Evolutionary conservation across 2,888 invertebrate species (phyloP).

Genomic region (Ephialtes manifestator): DNA sequence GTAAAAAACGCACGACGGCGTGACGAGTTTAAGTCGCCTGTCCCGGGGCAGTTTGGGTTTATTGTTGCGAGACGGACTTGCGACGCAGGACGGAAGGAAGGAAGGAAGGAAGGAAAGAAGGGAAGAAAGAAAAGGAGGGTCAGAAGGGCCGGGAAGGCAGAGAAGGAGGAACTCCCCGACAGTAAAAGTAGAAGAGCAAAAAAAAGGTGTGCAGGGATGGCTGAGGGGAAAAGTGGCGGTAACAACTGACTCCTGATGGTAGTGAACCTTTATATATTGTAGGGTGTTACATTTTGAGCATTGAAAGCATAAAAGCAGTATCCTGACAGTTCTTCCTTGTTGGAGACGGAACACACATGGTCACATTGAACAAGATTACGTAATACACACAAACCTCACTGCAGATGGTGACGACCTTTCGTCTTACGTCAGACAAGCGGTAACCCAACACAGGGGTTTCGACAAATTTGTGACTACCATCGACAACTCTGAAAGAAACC

Average conservation of each 20-base stretch:
- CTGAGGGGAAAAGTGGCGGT: conserved; percentile 62
- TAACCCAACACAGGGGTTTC: not conserved
- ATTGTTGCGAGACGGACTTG: conserved; percentile 80
- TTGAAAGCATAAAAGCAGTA: conserved; percentile 1
- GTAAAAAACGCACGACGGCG: conserved; percentile 40
- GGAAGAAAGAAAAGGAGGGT: conserved; percentile 69
- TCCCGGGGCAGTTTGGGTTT: conserved; percentile 71
- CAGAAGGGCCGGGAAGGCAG: conserved; percentile 4
- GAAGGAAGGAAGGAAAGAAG: conserved; percentile 77
- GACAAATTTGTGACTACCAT: not conserved
- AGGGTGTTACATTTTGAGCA: not conserved
- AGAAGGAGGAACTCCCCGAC: not conserved
- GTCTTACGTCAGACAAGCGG: not conserved
- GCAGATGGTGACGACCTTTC: conserved; percentile 11
- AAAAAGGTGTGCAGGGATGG: conserved; percentile 59
- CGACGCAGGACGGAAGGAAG: conserved; percentile 75
- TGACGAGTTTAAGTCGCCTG: conserved; percentile 41
- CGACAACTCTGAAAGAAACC: not conserved
- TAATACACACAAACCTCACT: conserved; percentile 8
- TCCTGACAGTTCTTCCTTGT: not conserved
- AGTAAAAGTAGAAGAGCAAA: conserved; percentile 2
- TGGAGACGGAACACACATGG: not conserved
- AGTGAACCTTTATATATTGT: not conserved
- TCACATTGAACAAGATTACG: not conserved
- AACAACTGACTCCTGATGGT: conserved; percentile 67